Evolutionary conservation across 2,113 vertebrate genomes (phyloP).

Genomic region (Nothocercus julius): DNA sequence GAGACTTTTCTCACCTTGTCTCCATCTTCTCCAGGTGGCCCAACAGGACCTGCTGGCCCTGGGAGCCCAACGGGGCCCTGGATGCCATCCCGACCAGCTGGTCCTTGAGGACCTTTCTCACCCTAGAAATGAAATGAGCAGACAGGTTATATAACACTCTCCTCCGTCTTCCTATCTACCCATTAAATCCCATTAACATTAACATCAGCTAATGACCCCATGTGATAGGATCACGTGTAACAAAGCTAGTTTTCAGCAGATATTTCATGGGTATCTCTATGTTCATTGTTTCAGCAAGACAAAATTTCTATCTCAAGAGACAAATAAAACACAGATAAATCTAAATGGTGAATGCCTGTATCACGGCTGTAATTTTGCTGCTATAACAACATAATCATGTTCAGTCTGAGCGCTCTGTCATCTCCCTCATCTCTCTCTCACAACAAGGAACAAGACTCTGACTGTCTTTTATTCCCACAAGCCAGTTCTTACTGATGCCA

Average conservation of each 20-base stretch:
- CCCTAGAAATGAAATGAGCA: constrained; percentile 78
- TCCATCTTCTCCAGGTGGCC: constrained; percentile 95
- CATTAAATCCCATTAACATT: background rate
- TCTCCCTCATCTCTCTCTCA: background rate
- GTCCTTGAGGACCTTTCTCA: constrained; percentile 97
- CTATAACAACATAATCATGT: background rate
- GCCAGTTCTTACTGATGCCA: background rate
- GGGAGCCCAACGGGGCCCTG: constrained; percentile 97
- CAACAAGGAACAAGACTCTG: constrained; percentile 19
- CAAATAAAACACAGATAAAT: constrained; percentile 15
- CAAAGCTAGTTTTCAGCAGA: background rate
- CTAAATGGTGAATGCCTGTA: background rate
- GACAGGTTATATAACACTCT: background rate
- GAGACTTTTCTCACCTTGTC: constrained; percentile 86
- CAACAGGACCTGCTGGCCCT: constrained; percentile 93
- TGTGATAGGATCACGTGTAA: background rate
- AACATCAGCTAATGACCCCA: background rate
- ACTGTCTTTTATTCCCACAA: background rate
- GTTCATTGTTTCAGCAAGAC: background rate
- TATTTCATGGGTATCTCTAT: background rate
- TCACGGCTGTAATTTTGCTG: constrained; percentile 18
- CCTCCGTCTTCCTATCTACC: background rate
- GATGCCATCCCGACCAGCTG: constrained; percentile 95
- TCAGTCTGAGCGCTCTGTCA: constrained; percentile 10
- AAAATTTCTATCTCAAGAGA: background rate